phyloP scores from a whole-genome alignment of 1,140 invertebrate species.

The Procambarus clarkii region DNA sequence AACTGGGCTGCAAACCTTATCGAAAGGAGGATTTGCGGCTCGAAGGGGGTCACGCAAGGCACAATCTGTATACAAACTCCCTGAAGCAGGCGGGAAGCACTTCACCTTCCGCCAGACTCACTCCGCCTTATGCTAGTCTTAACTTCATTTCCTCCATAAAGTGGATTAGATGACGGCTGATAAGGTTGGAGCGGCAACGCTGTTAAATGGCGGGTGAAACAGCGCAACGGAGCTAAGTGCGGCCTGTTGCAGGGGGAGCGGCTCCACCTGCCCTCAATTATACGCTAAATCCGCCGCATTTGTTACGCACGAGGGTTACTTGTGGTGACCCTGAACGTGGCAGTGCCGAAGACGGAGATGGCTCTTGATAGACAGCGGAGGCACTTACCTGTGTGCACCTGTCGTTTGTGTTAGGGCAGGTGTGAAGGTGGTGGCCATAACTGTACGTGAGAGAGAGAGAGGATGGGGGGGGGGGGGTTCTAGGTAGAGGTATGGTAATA shows the following conservation, averaged over 20 bases:
- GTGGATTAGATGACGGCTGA: not conserved
- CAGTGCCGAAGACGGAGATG: too few relatives aligned
- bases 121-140: not conserved
- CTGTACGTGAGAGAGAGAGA: too few relatives aligned
- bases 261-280: not conserved
- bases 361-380: too few relatives aligned
- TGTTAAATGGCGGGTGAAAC: conserved; percentile 16
- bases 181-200: not conserved
- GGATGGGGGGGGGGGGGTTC: too few relatives aligned
- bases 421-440: too few relatives aligned
- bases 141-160: conserved; percentile 12
- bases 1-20: too few relatives aligned
- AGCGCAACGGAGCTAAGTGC: not conserved
- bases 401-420: too few relatives aligned
- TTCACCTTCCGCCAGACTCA: not conserved
- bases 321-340: not conserved
- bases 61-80: not conserved
- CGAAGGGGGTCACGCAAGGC: not conserved
- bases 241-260: not conserved
- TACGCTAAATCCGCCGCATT: not conserved
- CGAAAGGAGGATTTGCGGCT: too few relatives aligned
- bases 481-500: too few relatives aligned
- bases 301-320: not conserved
- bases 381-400: too few relatives aligned
- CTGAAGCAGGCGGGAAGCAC: not conserved